Evolutionary conservation across 2,113 vertebrate species (phyloP).

Genomic region (Phyllostomus hastatus): DNA sequence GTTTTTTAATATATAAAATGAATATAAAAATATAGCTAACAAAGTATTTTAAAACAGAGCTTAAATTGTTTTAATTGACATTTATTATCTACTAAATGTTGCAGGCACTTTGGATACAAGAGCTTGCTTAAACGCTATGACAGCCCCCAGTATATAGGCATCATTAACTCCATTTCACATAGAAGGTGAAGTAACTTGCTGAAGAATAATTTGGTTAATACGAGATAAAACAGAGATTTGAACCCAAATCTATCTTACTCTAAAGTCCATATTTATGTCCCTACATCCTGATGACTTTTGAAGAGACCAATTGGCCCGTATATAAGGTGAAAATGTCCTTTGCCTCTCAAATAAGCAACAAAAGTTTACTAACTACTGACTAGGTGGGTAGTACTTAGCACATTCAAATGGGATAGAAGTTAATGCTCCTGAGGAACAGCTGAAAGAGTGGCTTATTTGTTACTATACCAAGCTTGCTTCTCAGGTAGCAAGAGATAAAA

Average conservation of each 20-base stretch:
- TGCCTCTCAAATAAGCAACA: background rate
- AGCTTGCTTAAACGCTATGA: background rate
- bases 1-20: background rate
- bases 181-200: background rate
- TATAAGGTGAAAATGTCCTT: background rate
- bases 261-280: background rate
- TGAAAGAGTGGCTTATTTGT: background rate
- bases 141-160: background rate
- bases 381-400: background rate
- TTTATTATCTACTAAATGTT: background rate
- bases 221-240: background rate
- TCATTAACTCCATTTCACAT: background rate
- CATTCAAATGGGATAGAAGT: background rate
- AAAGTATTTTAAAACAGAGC: background rate
- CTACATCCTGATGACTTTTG: background rate
- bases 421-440: background rate
- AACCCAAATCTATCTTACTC: background rate
- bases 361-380: background rate
- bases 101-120: background rate
- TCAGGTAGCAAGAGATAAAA: background rate
- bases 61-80: background rate
- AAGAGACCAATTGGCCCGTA: background rate
- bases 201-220: background rate
- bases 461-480: background rate
- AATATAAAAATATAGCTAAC: slow-evolving; percentile 18